These are phyloP conservation scores for Pocillopora verrucosa DNA, from an alignment of 64 coral and sea anemone species.

Conservation along the genomic window DNA sequence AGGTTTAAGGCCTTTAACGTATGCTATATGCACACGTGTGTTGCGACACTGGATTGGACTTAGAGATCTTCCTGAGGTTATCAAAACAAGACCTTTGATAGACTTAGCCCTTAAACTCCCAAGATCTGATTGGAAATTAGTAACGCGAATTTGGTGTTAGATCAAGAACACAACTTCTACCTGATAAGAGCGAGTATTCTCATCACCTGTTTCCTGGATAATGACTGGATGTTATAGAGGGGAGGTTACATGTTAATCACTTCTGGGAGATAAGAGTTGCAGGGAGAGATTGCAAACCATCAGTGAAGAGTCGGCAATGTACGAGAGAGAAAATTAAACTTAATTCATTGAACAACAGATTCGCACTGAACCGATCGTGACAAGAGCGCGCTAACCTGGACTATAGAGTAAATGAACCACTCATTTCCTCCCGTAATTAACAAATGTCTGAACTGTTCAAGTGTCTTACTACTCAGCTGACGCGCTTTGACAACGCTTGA, in stretches of 20 bases:
- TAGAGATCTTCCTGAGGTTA: no score
- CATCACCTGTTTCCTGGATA: no score
- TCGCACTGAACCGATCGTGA: neutral
- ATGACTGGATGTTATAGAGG: no score
- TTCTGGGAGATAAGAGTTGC: neutral
- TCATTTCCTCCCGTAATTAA: slow-evolving; percentile 50
- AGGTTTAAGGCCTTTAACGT: no score
- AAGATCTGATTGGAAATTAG: neutral
- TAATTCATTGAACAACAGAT: neutral
- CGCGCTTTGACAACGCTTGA: slow-evolving; percentile 37
- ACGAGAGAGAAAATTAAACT: neutral
- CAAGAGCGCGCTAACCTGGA: slow-evolving; percentile 28
- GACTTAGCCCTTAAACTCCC: no score
- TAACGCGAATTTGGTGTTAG: no score
- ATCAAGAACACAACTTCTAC: no score
- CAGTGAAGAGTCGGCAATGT: neutral
- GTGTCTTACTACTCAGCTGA: slow-evolving; percentile 16
- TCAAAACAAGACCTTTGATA: no score
- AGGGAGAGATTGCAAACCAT: neutral
- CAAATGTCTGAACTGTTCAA: slow-evolving; percentile 47
- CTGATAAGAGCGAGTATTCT: no score
- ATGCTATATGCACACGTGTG: no score
- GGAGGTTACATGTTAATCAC: no score
- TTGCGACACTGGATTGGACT: no score
- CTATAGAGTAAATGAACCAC: slow-evolving; percentile 63